Evolutionary conservation across 1,140 invertebrate species (phyloP).

Genomic region (Solen grandis): DNA sequence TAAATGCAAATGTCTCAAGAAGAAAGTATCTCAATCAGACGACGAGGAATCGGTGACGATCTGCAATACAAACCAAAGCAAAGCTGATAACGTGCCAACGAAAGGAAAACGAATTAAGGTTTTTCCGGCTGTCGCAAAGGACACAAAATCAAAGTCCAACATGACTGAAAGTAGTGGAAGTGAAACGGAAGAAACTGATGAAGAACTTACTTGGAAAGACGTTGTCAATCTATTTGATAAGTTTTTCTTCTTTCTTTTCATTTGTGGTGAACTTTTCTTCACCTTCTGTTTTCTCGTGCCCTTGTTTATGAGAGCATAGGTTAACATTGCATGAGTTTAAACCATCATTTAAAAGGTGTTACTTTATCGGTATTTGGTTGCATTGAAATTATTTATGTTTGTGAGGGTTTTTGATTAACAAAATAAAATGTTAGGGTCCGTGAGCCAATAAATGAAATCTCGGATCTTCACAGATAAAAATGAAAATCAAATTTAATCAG

Average conservation of each 20-base stretch:
- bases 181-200: neutral
- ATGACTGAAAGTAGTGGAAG: neutral
- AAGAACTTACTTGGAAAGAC: slow-evolving; percentile 8
- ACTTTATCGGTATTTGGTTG: too few relatives aligned
- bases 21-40: neutral
- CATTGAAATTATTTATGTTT: too few relatives aligned
- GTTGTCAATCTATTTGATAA: neutral
- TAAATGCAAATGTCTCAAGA: neutral
- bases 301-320: neutral
- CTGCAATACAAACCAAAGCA: neutral
- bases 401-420: too few relatives aligned
- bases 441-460: too few relatives aligned
- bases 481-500: too few relatives aligned
- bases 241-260: slow-evolving; percentile 13
- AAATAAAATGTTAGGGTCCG: too few relatives aligned
- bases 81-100: neutral
- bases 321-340: too few relatives aligned
- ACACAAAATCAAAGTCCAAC: too few relatives aligned
- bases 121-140: too few relatives aligned
- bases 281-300: neutral
- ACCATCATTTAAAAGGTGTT: too few relatives aligned
- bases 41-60: neutral
- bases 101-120: too few relatives aligned
- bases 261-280: slow-evolving; percentile 1
- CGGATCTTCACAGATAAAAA: too few relatives aligned